Base-by-base conservation (phyloP, 1,140 invertebrate species). In the Cherax destructor region DNA sequence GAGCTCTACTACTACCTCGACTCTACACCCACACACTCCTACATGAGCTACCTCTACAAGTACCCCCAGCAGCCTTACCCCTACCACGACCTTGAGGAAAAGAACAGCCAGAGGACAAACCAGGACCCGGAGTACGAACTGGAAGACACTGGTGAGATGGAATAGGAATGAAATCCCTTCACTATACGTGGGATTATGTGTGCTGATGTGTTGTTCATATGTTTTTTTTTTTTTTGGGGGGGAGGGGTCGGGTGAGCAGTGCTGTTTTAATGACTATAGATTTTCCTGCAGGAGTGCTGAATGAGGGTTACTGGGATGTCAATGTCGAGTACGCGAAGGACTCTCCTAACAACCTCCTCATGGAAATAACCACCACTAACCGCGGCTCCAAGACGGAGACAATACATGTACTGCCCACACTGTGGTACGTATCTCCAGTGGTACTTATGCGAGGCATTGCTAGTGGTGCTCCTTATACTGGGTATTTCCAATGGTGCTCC, bases 1-100 rank as follows among this genome's bases (percentile, higher is more conserved):
- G 95, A 95, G 80, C 92, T 94, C n/a, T 95, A 95, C 92, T 95
- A 95, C 79, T 95, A 95, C 87, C 92, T 95, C 41, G 94, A 95
- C 92, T 94, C 93, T 30, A 94, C 94, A 0, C 95, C 95, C 16
- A 95, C 94, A 59, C 94, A 95, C 92, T 94, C 94, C 69, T 95
- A 95, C 93, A 94, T 95, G 94, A 94, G 94, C 78, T 93, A 93
- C 6, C 93, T 95, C n/a, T 95, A 95, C 93, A 95, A 95, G 92
- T 95, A 95, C 93, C 95, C 95, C 0, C 94, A 95, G 79, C 41
- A 87, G 6, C 93, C 83, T 16, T 95, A 94, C 92, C 95, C 95
- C 4, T 95, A 95, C 91, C 41, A 90, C 24, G 24, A 94, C 24
- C 87, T 95, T 1, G 93, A 93, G 49, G 88, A 93, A 16, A 94